phyloP scores from a whole-genome alignment of 2,888 invertebrate genomes.

The Furcula furcula region DNA sequence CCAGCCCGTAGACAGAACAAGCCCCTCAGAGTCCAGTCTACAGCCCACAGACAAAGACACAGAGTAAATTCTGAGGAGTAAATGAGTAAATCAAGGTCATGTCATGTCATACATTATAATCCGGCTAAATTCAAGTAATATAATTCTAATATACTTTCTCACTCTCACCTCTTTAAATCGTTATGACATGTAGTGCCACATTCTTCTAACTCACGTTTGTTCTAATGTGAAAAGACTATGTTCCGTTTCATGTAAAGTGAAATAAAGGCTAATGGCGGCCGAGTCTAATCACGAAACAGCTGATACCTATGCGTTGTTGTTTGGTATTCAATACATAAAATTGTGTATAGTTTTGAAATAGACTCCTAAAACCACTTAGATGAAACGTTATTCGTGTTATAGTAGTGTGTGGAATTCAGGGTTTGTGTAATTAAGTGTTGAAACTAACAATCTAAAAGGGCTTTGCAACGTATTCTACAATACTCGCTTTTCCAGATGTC shows the following conservation, averaged over 20 bases:
- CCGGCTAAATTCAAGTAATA: constrained; percentile 24
- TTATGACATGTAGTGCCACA: not conserved
- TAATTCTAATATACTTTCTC: not conserved
- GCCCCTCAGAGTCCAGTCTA: too few relatives aligned
- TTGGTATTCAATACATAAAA: constrained; percentile 48
- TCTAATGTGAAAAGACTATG: constrained; percentile 32
- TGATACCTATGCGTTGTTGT: constrained; percentile 78
- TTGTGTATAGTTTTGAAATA: constrained; percentile 42
- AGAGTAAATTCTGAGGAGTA: not conserved
- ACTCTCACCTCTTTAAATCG: not conserved
- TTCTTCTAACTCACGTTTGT: constrained; percentile 6
- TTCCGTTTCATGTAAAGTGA: constrained; percentile 47
- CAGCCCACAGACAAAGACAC: too few relatives aligned
- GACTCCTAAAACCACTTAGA: constrained; percentile 51
- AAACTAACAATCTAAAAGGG: constrained; percentile 32
- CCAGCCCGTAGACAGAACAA: too few relatives aligned
- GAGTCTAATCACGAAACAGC: constrained; percentile 71
- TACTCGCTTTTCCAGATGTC: constrained; percentile 85
- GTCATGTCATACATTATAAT: constrained; percentile 34
- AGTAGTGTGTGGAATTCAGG: constrained; percentile 68
- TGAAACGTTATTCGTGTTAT: constrained; percentile 60
- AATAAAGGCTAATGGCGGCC: constrained; percentile 75
- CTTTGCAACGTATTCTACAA: constrained; percentile 51
- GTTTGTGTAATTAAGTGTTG: constrained; percentile 54
- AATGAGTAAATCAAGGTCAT: constrained; percentile 64